These are phyloP conservation scores for Oreotragus oreotragus DNA, from an alignment of 2,113 vertebrate genomes.

Conservation along the genomic window DNA sequence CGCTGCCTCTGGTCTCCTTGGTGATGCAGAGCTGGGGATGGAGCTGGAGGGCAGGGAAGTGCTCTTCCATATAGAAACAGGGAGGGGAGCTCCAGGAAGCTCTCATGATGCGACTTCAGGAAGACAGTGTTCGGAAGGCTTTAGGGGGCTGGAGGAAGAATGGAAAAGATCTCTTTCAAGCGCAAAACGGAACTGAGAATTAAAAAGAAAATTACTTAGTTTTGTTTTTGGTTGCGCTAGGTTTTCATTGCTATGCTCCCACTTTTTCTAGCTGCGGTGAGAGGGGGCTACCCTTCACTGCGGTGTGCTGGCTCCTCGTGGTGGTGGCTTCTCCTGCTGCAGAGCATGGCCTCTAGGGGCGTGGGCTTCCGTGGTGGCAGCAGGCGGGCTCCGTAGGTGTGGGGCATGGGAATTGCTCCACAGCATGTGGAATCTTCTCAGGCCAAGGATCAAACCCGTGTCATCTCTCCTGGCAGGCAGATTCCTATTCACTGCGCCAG, in stretches of 20 bases:
- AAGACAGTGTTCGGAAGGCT: background rate
- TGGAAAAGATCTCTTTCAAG: background rate
- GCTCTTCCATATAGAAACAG: fast-evolving
- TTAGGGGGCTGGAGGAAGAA: background rate
- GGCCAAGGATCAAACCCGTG: background rate
- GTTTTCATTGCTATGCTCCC: fast-evolving
- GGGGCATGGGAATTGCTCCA: fast-evolving
- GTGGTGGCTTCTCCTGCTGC: background rate
- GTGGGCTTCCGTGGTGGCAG: background rate
- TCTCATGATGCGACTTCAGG: background rate
- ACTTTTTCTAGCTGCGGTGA: background rate
- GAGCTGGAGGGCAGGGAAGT: background rate
- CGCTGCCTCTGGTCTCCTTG: background rate
- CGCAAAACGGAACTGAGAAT: background rate
- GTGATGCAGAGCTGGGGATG: background rate
- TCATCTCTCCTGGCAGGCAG: background rate
- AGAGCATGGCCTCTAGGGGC: background rate
- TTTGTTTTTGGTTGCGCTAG: background rate
- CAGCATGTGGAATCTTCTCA: background rate
- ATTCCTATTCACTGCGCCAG: background rate
- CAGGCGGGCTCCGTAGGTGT: background rate
- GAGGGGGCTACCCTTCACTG: background rate
- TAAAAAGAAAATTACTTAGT: background rate
- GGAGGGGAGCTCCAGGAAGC: background rate
- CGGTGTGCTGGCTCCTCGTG: fast-evolving